phyloP scores from a whole-genome alignment of 2,113 vertebrate genomes.

The Larimichthys polyactis region DNA sequence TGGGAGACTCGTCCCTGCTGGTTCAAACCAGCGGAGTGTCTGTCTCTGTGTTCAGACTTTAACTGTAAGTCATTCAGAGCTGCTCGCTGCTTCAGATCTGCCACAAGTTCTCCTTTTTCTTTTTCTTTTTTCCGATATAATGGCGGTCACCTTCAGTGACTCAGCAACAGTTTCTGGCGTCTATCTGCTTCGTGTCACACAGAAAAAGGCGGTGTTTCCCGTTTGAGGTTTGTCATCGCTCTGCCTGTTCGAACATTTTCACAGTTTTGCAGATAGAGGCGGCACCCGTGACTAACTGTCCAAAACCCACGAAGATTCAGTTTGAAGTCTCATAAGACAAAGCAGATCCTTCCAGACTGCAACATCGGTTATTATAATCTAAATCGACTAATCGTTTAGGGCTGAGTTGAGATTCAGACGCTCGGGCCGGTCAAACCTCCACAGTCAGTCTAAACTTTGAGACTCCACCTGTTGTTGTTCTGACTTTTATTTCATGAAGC shows the following conservation, averaged over 20 bases:
- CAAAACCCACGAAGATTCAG: neutral
- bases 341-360: neutral
- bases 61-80: conserved; percentile 16
- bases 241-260: neutral
- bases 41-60: conserved; percentile 2
- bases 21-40: conserved; percentile 26
- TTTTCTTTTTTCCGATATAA: conserved; percentile 28
- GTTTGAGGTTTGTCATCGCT: neutral
- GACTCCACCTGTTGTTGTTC: too few relatives aligned
- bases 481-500: too few relatives aligned
- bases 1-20: conserved; percentile 19
- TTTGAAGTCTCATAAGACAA: too few relatives aligned
- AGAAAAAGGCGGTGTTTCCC: neutral
- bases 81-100: conserved; percentile 7
- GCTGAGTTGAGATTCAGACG: too few relatives aligned
- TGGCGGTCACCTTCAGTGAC: conserved; percentile 34
- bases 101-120: conserved; percentile 65
- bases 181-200: neutral
- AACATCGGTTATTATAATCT: neutral
- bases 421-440: too few relatives aligned
- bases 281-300: neutral
- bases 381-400: neutral
- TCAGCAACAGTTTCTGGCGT: conserved; percentile 3
- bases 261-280: neutral
- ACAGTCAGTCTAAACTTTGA: too few relatives aligned